phyloP scores from a whole-genome alignment of 2,888 invertebrate species.

The Pheosia gnoma region DNA sequence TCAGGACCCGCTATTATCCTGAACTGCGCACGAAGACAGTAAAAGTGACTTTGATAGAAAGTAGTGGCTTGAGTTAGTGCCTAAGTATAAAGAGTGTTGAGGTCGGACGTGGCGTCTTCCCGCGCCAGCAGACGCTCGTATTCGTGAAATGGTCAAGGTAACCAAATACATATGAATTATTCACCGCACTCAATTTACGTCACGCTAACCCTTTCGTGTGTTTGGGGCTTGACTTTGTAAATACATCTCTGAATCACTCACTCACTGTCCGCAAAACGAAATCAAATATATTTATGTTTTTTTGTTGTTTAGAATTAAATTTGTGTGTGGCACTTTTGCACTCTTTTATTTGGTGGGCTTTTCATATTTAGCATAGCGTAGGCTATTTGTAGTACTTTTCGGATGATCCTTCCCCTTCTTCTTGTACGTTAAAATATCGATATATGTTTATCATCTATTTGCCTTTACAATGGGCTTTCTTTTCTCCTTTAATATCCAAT shows the following conservation, averaged over 20 bases:
- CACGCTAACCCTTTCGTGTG: conserved; percentile 77
- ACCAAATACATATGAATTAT: conserved; percentile 73
- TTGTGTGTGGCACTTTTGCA: conserved; percentile 52
- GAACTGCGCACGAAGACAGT: conserved; percentile 73
- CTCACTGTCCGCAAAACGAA: conserved; percentile 56
- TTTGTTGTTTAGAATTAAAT: conserved; percentile 57
- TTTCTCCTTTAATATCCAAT: neutral
- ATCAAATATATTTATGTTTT: conserved; percentile 54
- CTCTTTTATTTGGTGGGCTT: conserved; percentile 34
- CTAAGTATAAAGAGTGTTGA: conserved; percentile 54
- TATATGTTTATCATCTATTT: too few relatives aligned
- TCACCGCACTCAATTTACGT: conserved; percentile 71
- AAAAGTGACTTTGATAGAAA: conserved; percentile 61
- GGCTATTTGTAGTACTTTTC: conserved; percentile 1
- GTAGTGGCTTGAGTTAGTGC: conserved; percentile 64
- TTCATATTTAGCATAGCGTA: conserved; percentile 29
- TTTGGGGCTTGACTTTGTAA: conserved; percentile 77
- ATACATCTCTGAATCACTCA: conserved; percentile 75
- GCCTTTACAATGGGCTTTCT: too few relatives aligned
- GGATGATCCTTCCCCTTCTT: neutral
- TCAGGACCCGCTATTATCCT: conserved; percentile 77
- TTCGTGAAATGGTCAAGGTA: conserved; percentile 84
- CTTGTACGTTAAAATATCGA: too few relatives aligned
- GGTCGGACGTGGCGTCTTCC: conserved; percentile 56
- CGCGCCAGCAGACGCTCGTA: conserved; percentile 65